Evolutionary conservation across 2,113 vertebrate species (phyloP).

Genomic region (Agelaius phoeniceus): DNA sequence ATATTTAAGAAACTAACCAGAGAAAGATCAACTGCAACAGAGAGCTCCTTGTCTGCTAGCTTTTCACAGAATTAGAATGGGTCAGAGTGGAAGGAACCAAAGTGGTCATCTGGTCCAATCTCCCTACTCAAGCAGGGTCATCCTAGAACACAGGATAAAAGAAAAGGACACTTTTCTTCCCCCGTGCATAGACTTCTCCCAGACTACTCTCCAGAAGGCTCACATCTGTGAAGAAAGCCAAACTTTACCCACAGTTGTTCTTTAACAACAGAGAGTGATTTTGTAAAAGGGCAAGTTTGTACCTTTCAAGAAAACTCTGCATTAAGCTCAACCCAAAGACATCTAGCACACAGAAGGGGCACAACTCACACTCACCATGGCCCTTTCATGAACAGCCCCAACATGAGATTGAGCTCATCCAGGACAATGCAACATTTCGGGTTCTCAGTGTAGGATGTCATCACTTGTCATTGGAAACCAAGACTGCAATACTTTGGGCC

Average conservation of each 20-base stretch:
- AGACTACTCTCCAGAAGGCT: neutral
- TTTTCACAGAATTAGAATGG: neutral
- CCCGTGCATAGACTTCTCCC: neutral
- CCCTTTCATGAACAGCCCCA: fast-evolving
- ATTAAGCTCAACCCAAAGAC: neutral
- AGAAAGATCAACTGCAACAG: neutral
- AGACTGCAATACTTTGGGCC: neutral
- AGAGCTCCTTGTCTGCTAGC: neutral
- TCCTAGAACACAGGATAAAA: neutral
- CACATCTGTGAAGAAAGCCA: neutral
- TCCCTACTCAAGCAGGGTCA: neutral
- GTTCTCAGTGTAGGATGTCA: neutral
- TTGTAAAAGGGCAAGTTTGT: neutral
- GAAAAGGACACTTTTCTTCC: neutral
- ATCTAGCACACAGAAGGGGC: neutral
- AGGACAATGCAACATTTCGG: fast-evolving
- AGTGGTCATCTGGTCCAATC: neutral
- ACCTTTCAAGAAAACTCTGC: neutral
- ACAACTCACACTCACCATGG: fast-evolving
- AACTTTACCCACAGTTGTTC: neutral
- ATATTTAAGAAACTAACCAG: slow-evolving; percentile 49
- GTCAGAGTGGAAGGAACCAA: neutral
- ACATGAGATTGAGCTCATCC: neutral
- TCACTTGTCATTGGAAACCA: neutral
- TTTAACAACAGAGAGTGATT: neutral